Conservation (phyloP, 2,113 vertebrate genomes). For the Pungitius pungitius region DNA sequence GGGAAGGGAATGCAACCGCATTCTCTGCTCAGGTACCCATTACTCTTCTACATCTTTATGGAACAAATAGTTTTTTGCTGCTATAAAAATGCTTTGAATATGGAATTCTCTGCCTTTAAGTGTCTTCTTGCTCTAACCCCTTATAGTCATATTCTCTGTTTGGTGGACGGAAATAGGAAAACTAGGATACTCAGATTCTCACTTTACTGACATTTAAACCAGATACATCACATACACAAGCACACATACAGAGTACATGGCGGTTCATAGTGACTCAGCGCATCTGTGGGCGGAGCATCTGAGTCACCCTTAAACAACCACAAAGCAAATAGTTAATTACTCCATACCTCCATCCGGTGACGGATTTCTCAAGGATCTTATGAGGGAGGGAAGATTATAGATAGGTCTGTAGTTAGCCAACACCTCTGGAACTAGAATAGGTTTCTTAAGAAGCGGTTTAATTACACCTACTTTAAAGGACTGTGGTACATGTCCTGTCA, state of each 20-base stretch:
- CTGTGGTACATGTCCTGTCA: no score
- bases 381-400: no score
- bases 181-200: conserved; percentile 69
- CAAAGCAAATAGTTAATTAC: conserved; percentile 66
- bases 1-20: neutral
- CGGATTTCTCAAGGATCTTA: no score
- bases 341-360: conserved; percentile 46
- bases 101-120: neutral
- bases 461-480: no score
- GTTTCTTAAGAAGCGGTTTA: no score
- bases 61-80: neutral
- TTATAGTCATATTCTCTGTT: conserved; percentile 39
- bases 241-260: conserved; percentile 46
- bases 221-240: conserved; percentile 67
- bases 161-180: conserved; percentile 33
- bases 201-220: conserved; percentile 77
- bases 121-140: conserved; percentile 27
- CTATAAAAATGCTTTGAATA: neutral
- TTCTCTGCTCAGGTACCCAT: no score
- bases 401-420: no score
- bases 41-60: neutral
- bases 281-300: conserved; percentile 75
- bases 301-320: conserved; percentile 72
- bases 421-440: no score
- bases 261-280: conserved; percentile 69